Evolutionary conservation across 2,113 vertebrate species (phyloP).

Genomic region (Pangasianodon hypophthalmus): DNA sequence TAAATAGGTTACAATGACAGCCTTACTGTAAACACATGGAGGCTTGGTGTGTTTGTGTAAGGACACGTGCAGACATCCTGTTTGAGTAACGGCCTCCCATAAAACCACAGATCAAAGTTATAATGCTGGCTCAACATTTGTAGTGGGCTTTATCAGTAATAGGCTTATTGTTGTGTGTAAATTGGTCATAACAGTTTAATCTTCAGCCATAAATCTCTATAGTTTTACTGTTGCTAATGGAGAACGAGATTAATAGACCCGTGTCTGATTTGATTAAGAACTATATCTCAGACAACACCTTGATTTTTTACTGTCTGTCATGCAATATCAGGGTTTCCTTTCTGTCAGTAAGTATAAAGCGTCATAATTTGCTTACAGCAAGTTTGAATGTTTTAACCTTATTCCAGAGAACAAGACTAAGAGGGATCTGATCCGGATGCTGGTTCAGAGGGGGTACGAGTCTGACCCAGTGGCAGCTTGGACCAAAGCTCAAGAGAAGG

Average conservation of each 20-base stretch:
- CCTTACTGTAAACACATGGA: not conserved
- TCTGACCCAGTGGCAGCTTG: slow-evolving; percentile 96
- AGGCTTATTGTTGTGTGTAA: not conserved
- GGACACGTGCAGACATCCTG: not conserved
- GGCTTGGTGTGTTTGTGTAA: not conserved
- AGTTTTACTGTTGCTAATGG: not conserved
- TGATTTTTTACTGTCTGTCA: too few relatives aligned
- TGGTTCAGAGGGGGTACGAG: slow-evolving; percentile 94
- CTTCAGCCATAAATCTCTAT: not conserved
- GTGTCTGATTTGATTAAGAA: not conserved
- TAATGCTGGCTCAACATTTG: not conserved
- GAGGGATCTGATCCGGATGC: slow-evolving; percentile 92
- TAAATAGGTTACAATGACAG: not conserved
- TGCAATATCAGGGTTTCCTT: not conserved
- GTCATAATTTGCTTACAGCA: not conserved
- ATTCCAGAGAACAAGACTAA: slow-evolving; percentile 95
- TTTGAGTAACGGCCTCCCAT: not conserved
- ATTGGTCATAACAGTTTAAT: not conserved
- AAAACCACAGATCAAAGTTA: not conserved
- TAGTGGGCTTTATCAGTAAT: not conserved
- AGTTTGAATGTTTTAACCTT: not conserved
- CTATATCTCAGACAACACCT: not conserved
- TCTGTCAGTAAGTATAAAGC: not conserved
- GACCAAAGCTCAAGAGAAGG: slow-evolving; percentile 96
- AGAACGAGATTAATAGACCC: not conserved